Percentiles rank a stretch among this genome's conserved stretches.
These are phyloP conservation scores for Fregata magnificens DNA, from an alignment of 2,113 vertebrate genomes.

Conservation along the genomic window DNA sequence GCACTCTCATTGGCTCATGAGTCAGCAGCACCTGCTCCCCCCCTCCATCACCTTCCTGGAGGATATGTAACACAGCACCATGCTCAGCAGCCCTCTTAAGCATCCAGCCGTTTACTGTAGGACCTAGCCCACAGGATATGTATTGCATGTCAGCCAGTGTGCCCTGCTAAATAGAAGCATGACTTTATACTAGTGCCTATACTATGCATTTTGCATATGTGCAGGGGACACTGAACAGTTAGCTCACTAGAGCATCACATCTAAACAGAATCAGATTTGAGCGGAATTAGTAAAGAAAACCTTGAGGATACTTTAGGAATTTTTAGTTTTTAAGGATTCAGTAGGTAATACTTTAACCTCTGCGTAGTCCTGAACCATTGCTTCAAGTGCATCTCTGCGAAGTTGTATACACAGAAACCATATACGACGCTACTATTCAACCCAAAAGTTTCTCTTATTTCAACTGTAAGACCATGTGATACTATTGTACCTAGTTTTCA, in stretches of 20 bases:
- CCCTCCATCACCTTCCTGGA: constrained; percentile 23
- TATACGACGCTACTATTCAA: not conserved
- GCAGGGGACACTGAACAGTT: not conserved
- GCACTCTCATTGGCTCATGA: not conserved
- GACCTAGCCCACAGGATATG: not conserved
- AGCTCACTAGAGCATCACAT: rapidly evolving
- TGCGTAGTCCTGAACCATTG: not conserved
- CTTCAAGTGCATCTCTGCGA: rapidly evolving
- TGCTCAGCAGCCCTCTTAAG: not conserved
- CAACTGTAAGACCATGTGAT: rapidly evolving
- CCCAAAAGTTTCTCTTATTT: not conserved
- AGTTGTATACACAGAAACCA: not conserved
- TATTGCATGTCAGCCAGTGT: not conserved
- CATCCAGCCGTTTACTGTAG: not conserved
- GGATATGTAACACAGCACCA: not conserved
- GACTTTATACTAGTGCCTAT: not conserved
- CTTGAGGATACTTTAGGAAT: not conserved
- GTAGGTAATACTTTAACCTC: not conserved
- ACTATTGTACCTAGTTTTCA: not conserved
- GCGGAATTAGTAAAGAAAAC: not conserved
- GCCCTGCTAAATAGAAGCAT: not conserved
- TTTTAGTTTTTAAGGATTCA: not conserved
- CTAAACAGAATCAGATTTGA: not conserved
- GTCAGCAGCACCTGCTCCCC: constrained; percentile 61
- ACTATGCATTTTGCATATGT: too few species aligned